A percentile compares a stretch with the other conserved stretches of the same genome.
These are phyloP conservation scores for Lathamus discolor DNA, from an alignment of 2,113 vertebrate species.

Conservation along the genomic window DNA sequence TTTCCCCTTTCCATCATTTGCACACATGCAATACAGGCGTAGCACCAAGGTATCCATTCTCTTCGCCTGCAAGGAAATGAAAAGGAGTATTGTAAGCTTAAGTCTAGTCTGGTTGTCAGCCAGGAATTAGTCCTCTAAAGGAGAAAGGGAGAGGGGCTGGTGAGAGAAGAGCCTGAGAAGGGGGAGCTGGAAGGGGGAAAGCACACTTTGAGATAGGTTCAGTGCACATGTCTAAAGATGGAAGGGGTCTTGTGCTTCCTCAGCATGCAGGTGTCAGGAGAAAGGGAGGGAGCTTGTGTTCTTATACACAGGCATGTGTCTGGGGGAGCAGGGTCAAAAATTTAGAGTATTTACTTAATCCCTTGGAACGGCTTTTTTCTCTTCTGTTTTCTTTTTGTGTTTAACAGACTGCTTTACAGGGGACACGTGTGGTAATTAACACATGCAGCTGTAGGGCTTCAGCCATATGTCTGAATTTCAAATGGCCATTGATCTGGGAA, in stretches of 20 bases:
- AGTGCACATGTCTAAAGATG: neutral
- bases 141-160: constrained; percentile 35
- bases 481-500: constrained; percentile 77
- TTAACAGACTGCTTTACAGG: constrained; percentile 76
- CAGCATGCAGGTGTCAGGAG: constrained; percentile 47
- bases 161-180: neutral
- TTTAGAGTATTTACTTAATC: constrained; percentile 80
- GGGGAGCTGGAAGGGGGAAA: constrained; percentile 22
- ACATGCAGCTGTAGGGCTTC: constrained; percentile 73
- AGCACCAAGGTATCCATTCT: constrained; percentile 57
- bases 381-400: constrained; percentile 76
- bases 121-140: constrained; percentile 66
- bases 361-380: constrained; percentile 69
- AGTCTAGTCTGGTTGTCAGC: constrained; percentile 67
- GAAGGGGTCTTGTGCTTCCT: constrained; percentile 43
- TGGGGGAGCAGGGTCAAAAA: constrained; percentile 72
- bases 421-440: constrained; percentile 81
- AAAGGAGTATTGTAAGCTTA: constrained; percentile 67
- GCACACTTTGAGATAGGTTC: neutral
- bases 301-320: constrained; percentile 48
- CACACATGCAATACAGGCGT: neutral
- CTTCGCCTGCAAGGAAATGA: constrained; percentile 68
- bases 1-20: neutral
- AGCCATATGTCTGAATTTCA: constrained; percentile 79
- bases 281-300: constrained; percentile 57